Percentiles rank a stretch among this genome's conserved stretches.
These are phyloP conservation scores for Cavia porcellus DNA, from an alignment of 2,113 vertebrate genomes.

Conservation along the genomic window DNA sequence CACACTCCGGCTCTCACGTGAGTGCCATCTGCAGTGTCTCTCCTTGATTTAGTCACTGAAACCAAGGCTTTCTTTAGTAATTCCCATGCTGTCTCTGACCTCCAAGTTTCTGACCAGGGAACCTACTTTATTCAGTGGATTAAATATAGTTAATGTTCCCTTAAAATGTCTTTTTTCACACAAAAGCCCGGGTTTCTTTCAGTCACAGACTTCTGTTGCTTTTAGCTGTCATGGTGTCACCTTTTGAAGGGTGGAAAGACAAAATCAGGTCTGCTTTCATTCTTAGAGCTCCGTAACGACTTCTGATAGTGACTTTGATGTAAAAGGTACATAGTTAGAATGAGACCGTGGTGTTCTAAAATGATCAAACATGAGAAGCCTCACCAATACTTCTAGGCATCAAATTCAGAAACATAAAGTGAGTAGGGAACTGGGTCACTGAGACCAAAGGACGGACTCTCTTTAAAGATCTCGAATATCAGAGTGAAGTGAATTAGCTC, in stretches of 20 bases:
- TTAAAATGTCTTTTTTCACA: neutral
- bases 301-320: neutral
- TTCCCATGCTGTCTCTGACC: neutral
- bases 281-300: neutral
- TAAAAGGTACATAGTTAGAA: neutral
- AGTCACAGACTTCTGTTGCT: neutral
- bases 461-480: neutral
- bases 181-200: neutral
- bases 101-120: neutral
- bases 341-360: neutral
- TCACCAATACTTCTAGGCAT: neutral
- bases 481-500: neutral
- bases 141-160: neutral
- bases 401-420: constrained; percentile 32
- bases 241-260: constrained; percentile 28
- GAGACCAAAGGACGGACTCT: neutral
- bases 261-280: constrained; percentile 40
- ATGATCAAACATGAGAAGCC: neutral
- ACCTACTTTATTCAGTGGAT: neutral
- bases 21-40: neutral
- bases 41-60: neutral
- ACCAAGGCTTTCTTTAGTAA: neutral
- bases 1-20: neutral
- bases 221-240: neutral
- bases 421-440: neutral